phyloP scores from a whole-genome alignment of 1,140 invertebrate species.

The Leucophenga varia region DNA sequence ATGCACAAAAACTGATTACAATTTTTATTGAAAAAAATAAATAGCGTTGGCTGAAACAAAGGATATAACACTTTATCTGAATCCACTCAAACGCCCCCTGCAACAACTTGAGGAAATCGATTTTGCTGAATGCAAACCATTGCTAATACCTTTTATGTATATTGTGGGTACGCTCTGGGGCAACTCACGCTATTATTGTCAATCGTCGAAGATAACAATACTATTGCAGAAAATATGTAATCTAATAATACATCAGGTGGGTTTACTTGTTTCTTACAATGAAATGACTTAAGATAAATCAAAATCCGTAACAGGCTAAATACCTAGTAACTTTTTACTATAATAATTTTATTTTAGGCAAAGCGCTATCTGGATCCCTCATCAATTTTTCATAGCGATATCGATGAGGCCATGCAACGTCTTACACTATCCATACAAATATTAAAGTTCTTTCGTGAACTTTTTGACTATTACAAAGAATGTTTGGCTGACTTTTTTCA shows the following conservation, averaged over 20 bases:
- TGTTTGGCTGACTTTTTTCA: slow-evolving; percentile 64
- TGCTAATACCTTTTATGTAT: slow-evolving; percentile 79
- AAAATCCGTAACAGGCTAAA: no score
- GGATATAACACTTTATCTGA: slow-evolving; percentile 85
- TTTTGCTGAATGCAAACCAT: slow-evolving; percentile 74
- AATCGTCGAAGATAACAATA: slow-evolving; percentile 84
- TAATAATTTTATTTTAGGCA: slow-evolving; percentile 63
- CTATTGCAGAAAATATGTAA: slow-evolving; percentile 88
- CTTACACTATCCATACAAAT: slow-evolving; percentile 73
- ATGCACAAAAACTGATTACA: no score
- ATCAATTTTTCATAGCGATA: slow-evolving; percentile 88
- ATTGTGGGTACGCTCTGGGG: slow-evolving; percentile 87
- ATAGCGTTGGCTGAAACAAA: slow-evolving; percentile 83
- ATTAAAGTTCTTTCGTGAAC: slow-evolving; percentile 63
- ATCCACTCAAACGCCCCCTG: slow-evolving; percentile 79
- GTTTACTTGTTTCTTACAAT: no score
- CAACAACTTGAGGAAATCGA: slow-evolving; percentile 81
- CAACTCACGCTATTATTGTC: slow-evolving; percentile 86
- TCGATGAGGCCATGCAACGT: slow-evolving; percentile 81
- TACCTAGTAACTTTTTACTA: no score
- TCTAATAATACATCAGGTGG: slow-evolving; percentile 80
- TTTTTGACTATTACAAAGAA: slow-evolving; percentile 71
- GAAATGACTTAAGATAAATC: no score
- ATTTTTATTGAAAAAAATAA: slow-evolving; percentile 2
- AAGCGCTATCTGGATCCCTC: slow-evolving; percentile 82